Base-by-base conservation (phyloP, 2,888 invertebrate genomes). In the Sphaerophoria rueppellii region DNA sequence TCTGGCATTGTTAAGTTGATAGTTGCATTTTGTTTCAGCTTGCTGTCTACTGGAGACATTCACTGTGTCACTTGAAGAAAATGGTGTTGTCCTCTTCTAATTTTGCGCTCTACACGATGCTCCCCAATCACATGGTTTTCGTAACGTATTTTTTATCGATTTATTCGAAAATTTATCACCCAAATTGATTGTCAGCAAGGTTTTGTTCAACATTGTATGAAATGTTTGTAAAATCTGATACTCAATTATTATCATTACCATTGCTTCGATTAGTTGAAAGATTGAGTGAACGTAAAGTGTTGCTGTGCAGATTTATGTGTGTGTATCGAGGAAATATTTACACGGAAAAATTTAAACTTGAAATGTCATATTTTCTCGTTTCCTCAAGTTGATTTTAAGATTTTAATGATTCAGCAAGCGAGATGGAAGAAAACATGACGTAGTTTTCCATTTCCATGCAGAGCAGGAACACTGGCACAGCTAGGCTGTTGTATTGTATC, bases 61-160 rank as follows among this genome's bases (percentile, higher is more conserved):
- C 67, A 81, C 70, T 61, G 61, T 71, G 34, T 37, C 50, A 34
- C 55, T 61, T 37, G 69, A 70, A 9, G 4, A 40, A 40, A 37
- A 37, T 81, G 81, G 11, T 76, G 75, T 37, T 69, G 65, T 83
- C 83, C 80, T 83, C 72, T 50, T 83, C 80, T 75, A 55, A 58
- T 58, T 75, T 79, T 79, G 70, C 74, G 60, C 71, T 67, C 60
- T 72, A 72, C 78, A 75, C 75, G 79, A 80, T 83, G 80, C 80
- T 72, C 70, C 34, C 32, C n/a, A 79, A 83, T 83, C 83, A 83
- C 83, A 83, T 83, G 83, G 83, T 69, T 83, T 54, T 32, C 11
- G 57, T 52, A 34, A 43, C n/a, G 55, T 55, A 52, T 40, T 65
- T 54, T 58, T 24, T 14, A 43, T 11, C 50, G 34, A 54, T 46